These are phyloP conservation scores for Himantopus leucocephalus DNA, from an alignment of 2,113 vertebrate genomes.

Conservation along the genomic window DNA sequence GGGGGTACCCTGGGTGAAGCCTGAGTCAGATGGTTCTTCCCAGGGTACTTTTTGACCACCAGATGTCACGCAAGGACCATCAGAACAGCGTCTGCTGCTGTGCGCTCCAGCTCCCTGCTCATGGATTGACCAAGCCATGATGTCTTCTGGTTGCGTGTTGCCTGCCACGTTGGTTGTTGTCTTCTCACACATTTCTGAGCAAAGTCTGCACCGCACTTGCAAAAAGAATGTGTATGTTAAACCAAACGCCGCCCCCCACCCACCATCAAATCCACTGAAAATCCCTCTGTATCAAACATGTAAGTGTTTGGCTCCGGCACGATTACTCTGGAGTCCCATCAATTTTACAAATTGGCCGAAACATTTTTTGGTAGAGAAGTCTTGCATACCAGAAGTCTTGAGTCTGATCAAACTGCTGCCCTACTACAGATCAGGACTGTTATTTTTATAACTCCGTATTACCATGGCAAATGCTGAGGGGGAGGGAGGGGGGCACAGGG, in stretches of 20 bases:
- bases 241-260: neutral
- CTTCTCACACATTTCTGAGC: neutral
- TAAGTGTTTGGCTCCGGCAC: constrained; percentile 4
- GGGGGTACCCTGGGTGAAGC: neutral
- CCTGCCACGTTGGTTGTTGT: constrained; percentile 42
- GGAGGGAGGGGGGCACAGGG: neutral
- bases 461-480: neutral
- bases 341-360: constrained; percentile 53
- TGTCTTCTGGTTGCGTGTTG: constrained; percentile 10
- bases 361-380: constrained; percentile 38
- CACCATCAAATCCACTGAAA: constrained; percentile 32
- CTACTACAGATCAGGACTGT: neutral
- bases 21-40: neutral
- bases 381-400: constrained; percentile 36
- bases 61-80: constrained; percentile 59
- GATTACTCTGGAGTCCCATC: constrained; percentile 38
- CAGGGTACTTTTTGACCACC: constrained; percentile 15
- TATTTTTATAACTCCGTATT: constrained; percentile 35
- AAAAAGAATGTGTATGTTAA: constrained; percentile 3
- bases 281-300: constrained; percentile 49
- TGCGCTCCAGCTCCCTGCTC: neutral
- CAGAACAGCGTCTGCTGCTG: neutral
- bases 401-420: constrained; percentile 44
- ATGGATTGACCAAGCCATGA: neutral
- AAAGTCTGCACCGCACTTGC: constrained; percentile 29